Evolutionary conservation across 2,797 vertebrate genomes (phyloP).

Genomic region (Schizopygopsis pylzovi): DNA sequence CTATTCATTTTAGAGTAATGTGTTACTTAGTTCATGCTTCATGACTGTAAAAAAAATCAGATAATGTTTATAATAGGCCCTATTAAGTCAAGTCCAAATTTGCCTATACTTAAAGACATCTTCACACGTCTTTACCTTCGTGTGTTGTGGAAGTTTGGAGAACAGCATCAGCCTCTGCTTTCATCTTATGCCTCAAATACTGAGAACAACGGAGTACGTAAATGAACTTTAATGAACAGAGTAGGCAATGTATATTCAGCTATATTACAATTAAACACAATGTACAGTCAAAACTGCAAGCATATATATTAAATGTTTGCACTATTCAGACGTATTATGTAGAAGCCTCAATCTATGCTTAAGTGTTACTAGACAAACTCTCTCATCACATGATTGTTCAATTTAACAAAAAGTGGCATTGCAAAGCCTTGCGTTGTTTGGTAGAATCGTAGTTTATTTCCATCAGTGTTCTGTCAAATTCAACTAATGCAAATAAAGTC

Average conservation of each 20-base stretch:
- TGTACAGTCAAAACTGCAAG: neutral
- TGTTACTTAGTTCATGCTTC: neutral
- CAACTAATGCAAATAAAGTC: slow-evolving; percentile 14
- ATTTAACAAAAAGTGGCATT: no score
- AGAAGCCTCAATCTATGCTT: no score
- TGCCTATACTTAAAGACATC: neutral
- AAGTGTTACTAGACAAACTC: slow-evolving; percentile 1
- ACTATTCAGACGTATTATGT: neutral
- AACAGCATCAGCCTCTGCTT: neutral
- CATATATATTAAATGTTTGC: neutral
- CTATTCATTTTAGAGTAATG: neutral
- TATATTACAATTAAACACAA: no score
- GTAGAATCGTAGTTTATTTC: no score
- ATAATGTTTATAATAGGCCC: neutral
- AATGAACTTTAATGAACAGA: no score
- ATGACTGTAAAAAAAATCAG: neutral
- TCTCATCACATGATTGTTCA: neutral
- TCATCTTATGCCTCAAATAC: neutral
- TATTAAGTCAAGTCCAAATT: neutral
- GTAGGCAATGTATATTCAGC: no score
- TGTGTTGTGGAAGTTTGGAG: neutral
- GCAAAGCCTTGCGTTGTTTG: no score
- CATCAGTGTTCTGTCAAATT: no score
- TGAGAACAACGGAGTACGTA: neutral
- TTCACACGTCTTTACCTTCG: neutral